Base-by-base conservation (phyloP, 2,797 vertebrate species). In the Lacerta agilis region DNA sequence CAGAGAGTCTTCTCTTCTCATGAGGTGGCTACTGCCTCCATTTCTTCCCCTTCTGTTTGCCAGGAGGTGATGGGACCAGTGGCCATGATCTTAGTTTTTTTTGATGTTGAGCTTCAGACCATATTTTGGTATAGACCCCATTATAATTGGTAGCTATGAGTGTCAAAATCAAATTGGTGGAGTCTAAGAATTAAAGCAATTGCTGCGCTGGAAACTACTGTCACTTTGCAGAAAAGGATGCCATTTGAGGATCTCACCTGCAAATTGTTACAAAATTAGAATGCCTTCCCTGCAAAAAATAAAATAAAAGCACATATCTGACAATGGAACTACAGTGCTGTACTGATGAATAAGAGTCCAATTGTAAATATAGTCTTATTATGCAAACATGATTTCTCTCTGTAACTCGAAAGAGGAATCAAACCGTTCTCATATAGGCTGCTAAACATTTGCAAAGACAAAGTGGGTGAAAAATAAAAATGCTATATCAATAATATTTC, bases 111-210 rank as follows among this genome's bases (percentile, higher is more conserved):
- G n/a, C n/a, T n/a, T n/a, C n/a, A n/a, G n/a, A n/a, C n/a, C n/a
- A n/a, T n/a, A n/a, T n/a, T n/a, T n/a, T n/a, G n/a, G n/a, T 61
- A 18, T 6, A 61, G 36, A 38, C 41, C 17, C 33, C 58, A 73
- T 36, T 86, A 84, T 79, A 89, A 33, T 87, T 90, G 86, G 87
- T 90, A 83, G 79, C 80, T 72, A 33, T 15, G 83, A 91, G 73
- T 49, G 86, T 58, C 49, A 88, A 78, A 93, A 78, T 33, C 27
- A 73, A 92, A 89, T 89, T 49, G 87, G 82, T 69, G 66, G 20
- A 79, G 38, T 79, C 77, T 91, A 82, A 92, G 87, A 79, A 91
- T 88, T 67, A 90, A 93, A 95, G 77, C 87, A 82, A 72, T 85
- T 58, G 81, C 80, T 85, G 29, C 41, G 87, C 82, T 41, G 79